Evolutionary conservation across 2,113 vertebrate species (phyloP), one percentile per base, ranked within the genome.

Genomic region (Ovibos moschatus): DNA sequence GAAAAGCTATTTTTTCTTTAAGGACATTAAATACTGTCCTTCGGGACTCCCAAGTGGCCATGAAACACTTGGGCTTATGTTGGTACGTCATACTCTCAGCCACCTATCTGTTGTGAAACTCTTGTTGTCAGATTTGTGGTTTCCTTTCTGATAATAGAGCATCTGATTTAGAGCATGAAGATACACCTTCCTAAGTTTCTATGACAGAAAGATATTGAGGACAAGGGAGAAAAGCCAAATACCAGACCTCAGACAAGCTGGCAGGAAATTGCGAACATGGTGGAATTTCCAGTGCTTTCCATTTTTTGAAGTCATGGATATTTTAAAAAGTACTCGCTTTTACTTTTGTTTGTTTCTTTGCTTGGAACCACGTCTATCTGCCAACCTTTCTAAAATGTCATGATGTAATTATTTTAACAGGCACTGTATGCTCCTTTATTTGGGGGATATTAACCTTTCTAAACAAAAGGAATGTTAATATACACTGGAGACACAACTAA

Each of bases 401-500:
- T 98, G 98, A 98, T 99, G 99, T 99, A 99, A 99, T 99, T 99
- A 99, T 99, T 99, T 99, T 99, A 99, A 99, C 99, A 99, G 99
- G 98, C 99, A 98, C 99, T 97, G 99, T 99, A 98, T 99, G 98
- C 99, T 98, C 98, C 98, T 99, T 99, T 99, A 99, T 99, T 99
- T 99, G 99, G 99, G 98, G 98, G 98, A 98, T 99, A 99, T 99
- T 99, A 99, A 99, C 99, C 99, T 99, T 99, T 99, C 98, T 99
- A 99, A 99, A 99, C 99, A 99, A 99, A 99, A 98, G 98, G 97
- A 98, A 98, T 98, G 98, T 99, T 99, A 98, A 99, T 99, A 98
- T 98, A 98, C 98, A 98, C 98, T 96, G 98, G 98, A 98, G 98
- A 99, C 91, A 94, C 98, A 92, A 98, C 99, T 99, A 99, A 99